Evolutionary conservation across 2,888 invertebrate genomes (phyloP), one percentile per base, ranked within the genome.

Genomic region (Cosmia pyralina): DNA sequence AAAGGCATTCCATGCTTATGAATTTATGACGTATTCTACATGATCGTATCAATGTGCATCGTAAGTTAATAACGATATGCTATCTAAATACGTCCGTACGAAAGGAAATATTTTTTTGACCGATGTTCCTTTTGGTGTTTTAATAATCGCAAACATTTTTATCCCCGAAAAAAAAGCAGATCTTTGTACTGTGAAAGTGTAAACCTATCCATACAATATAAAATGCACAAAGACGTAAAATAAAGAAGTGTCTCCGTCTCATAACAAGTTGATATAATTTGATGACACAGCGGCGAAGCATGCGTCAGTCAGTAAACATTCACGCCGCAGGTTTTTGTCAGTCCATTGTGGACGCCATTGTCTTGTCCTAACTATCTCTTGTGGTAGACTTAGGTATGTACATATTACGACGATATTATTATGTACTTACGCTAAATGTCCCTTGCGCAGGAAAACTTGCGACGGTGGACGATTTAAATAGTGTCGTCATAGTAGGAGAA

Each of bases 281-380:
- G 80, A 73, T 80, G 80, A 80, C 80, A 66, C 83, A 80, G 57
- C 53, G 57, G 11, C 44, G 28, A 58, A 41, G 83, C 58, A 80
- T 80, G 83, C 60, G 79, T 73, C 53, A 50, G 79, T 83, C 73
- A 66, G 80, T 80, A 80, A 80, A 80, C 83, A 80, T 83, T 83
- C 41, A 62, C 74, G 46, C 57, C 53, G 50, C 57, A 58, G 48
- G 65, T 63, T 80, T 73, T 79, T 57, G 83, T 72, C 72, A 65
- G 38, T 5, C 72, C 80, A 73, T 83, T 83, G 73, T 79, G 53
- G 44, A 48, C 41, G 48, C 55, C 73, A 80, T 79, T 83, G 79
- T 79, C 22, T 83, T 66, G 57, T 44, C 34, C 63, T 46, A 38
- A 69, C 55, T 82, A 69, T 60, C 52, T 55, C 55, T 53, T 77